Percentiles rank a stretch among this genome's conserved stretches.
These are phyloP conservation scores for Coreius guichenoti DNA, from an alignment of 2,797 vertebrate species.

Conservation along the genomic window DNA sequence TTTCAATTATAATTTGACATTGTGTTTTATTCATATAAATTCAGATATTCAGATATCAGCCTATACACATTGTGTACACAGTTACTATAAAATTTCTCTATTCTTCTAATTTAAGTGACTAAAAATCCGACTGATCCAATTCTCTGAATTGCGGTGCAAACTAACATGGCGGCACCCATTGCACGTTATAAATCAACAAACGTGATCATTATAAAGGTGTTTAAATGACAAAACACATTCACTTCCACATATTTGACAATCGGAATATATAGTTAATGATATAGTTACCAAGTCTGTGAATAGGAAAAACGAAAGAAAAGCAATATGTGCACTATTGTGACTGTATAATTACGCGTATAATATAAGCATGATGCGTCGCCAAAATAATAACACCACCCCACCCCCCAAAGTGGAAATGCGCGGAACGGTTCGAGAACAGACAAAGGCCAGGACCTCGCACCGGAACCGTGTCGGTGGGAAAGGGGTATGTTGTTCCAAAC, in stretches of 20 bases:
- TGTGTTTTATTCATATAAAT: not conserved
- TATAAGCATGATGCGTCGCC: too few relatives aligned
- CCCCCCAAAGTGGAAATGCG: too few relatives aligned
- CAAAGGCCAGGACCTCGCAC: not conserved
- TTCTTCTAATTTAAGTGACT: not conserved
- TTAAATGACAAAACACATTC: not conserved
- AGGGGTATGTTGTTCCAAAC: not conserved
- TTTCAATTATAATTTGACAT: not conserved
- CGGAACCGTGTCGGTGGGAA: not conserved
- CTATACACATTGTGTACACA: not conserved
- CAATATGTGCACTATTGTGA: too few relatives aligned
- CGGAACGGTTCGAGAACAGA: too few relatives aligned
- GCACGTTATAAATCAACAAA: not conserved
- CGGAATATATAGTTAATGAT: too few relatives aligned
- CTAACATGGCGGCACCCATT: too few relatives aligned
- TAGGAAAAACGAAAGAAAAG: too few relatives aligned
- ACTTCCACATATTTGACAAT: too few relatives aligned
- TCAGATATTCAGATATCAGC: not conserved
- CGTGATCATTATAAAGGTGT: not conserved
- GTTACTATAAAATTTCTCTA: not conserved
- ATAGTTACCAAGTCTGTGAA: too few relatives aligned
- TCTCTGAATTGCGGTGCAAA: too few relatives aligned
- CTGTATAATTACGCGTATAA: too few relatives aligned
- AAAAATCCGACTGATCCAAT: not conserved
- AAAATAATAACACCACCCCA: too few relatives aligned